Evolutionary conservation across 1,140 invertebrate species (phyloP).

Genomic region (Scaptomyza graminum): DNA sequence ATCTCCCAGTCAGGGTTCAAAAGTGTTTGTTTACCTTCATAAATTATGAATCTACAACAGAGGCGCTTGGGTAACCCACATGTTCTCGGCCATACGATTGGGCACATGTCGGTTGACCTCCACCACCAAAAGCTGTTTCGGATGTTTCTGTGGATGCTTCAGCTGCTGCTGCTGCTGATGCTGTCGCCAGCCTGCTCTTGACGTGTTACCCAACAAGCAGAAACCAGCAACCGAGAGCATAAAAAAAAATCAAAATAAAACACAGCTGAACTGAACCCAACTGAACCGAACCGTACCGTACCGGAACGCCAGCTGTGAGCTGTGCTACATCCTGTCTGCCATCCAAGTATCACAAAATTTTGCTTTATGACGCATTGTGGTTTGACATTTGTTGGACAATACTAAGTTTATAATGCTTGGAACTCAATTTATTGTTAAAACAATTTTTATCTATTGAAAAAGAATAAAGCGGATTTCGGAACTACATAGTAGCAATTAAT

Average conservation of each 20-base stretch:
- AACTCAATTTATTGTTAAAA: too few relatives aligned
- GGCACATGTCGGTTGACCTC: constrained; percentile 56
- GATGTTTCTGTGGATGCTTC: constrained; percentile 2
- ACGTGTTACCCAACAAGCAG: constrained; percentile 22
- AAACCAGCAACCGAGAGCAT: constrained; percentile 4
- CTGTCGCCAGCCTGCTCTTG: constrained; percentile 43
- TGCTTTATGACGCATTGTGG: constrained; percentile 37
- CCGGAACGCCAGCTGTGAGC: constrained; percentile 24
- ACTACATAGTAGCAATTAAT: too few relatives aligned
- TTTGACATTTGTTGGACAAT: background rate
- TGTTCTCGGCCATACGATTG: constrained; percentile 35
- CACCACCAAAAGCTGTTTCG: constrained; percentile 11
- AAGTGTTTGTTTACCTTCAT: constrained; percentile 80
- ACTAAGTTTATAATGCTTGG: background rate
- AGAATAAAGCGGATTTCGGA: too few relatives aligned
- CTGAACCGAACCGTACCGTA: constrained; percentile 23
- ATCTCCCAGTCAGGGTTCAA: constrained; percentile 33
- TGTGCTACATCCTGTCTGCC: constrained; percentile 12
- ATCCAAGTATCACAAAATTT: constrained; percentile 29
- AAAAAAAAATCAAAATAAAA: constrained; percentile 5
- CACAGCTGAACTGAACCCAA: constrained; percentile 16
- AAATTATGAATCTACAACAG: constrained; percentile 76
- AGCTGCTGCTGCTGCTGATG: constrained; percentile 19
- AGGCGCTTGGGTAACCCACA: constrained; percentile 15
- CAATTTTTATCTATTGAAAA: too few relatives aligned